Evolutionary conservation across 2,113 vertebrate genomes (phyloP), one percentile per base, ranked within the genome.

Genomic region (Mohoua ochrocephala): DNA sequence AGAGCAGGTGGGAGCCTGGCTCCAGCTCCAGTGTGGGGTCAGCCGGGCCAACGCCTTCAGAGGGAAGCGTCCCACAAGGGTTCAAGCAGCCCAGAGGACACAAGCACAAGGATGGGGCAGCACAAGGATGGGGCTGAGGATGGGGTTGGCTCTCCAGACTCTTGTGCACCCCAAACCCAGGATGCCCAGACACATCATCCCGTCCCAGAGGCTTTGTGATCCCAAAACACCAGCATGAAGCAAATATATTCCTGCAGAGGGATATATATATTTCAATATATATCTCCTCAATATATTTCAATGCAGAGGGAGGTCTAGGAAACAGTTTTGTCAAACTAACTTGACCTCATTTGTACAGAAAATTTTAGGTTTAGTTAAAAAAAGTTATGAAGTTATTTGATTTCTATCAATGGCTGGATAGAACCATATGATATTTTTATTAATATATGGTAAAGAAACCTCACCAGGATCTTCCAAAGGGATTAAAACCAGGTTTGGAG

Each of bases 1-100:
- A 17, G 60, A 52, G 59, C 45, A 75, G 47, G 33, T 1, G 0
- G 53, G 10, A 82, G 8, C 75, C 49, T 0, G 0, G 50, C n/a
- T 39, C 63, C 33, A 49, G 75, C 59, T 65, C 33, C 74, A 28
- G 12, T 41, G 13, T 26, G 37, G 67, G 74, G 27, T 23, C 1
- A 3, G 13, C 26, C 44, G 33, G 31, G 35, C 39, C 77, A 78
- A 21, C 8, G 14, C 9, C 52, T 47, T 39, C 74, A 64, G 39
- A 63, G 39, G 7, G 3, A 86, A 22, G 9, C 3, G 10, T 52
- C 22, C 60, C 69, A 20, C 6, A 35, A 7, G 1, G 33, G 30
- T n/a, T 83, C 57, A 52, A n/a, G 33, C 53, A 89, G 15, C 79
- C 49, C 37, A 20, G 49, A 27, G 47, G 39, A 83, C 59, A n/a